Base-by-base conservation (phyloP, 2,797 vertebrate species). In the Orientallactaga sibirica region DNA sequence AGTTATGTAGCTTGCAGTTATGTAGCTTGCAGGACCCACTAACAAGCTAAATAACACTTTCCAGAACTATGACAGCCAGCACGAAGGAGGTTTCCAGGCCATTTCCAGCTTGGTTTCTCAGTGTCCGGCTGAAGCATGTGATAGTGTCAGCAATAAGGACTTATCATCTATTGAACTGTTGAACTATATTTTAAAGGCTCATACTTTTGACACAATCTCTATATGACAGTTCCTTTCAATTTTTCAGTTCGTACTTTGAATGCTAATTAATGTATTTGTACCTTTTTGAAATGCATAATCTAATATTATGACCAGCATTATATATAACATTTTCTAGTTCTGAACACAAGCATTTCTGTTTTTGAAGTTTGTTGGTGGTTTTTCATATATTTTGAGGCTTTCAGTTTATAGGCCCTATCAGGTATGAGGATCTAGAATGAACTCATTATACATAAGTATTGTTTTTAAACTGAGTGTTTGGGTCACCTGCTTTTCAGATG, bases 371-470 rank as follows among this genome's bases (percentile, higher is more conserved):
- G 61, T 67, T n/a, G 7, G 37, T 77, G 48, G 25, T 24, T 68
- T 92, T 79, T 55, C 75, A 67, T 80, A 16, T 85, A 20, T 70
- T 85, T 62, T 90, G 66, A 86, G 7, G 10, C 16, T 52, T 94
- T 71, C 29, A 64, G 18, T 70, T 79, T 27, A 4, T 92, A 43
- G 16, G 41, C 84, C 12, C 43, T 71, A 6, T 61, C 10, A 73
- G 58, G 15, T 85, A 19, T 75, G 1, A 41, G 58, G 74, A 52
- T 66, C 27, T 8, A 78, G 22, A n/a, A 48, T 55, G 8, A 94
- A 29, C 6, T 88, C 12, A 67, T 64, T 58, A 81, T 78, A 33
- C 71, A 68, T 70, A 33, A 55, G 48, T 2, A 5, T 20, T 80
- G 52, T 75, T 61, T 67, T 55, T 33, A 66, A 74, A 20, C 2